These are phyloP conservation scores for Laterallus jamaicensis DNA, from an alignment of 2,113 vertebrate species.

Conservation along the genomic window DNA sequence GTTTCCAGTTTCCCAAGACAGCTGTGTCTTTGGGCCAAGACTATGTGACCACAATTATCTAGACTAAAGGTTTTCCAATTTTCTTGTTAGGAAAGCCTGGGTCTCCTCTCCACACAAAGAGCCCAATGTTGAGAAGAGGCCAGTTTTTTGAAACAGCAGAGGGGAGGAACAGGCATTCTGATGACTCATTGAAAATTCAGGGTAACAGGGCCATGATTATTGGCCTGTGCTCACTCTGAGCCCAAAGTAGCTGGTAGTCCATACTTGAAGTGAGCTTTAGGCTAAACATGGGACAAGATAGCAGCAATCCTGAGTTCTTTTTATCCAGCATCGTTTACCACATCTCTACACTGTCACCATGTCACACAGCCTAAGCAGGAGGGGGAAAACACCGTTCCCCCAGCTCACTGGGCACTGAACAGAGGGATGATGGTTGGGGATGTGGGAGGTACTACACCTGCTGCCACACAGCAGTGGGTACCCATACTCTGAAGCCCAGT, in stretches of 20 bases:
- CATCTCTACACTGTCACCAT: not conserved
- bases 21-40: not conserved
- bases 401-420: not conserved
- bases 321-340: not conserved
- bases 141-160: not conserved
- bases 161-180: not conserved
- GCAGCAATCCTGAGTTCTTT: not conserved
- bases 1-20: not conserved
- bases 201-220: not conserved
- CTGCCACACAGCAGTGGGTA: not conserved
- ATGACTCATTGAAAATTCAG: not conserved
- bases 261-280: not conserved
- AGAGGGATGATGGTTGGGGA: not conserved
- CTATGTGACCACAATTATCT: not conserved
- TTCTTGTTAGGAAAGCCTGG: not conserved
- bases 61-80: not conserved
- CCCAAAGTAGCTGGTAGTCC: not conserved
- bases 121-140: rapidly evolving
- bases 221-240: not conserved
- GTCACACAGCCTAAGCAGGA: not conserved
- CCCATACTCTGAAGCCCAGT: not conserved
- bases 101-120: not conserved
- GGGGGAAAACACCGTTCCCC: not conserved
- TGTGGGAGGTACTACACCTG: not conserved
- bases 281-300: not conserved